Evolutionary conservation across 2,888 invertebrate genomes (phyloP).

Genomic region (Cotesia congregata): DNA sequence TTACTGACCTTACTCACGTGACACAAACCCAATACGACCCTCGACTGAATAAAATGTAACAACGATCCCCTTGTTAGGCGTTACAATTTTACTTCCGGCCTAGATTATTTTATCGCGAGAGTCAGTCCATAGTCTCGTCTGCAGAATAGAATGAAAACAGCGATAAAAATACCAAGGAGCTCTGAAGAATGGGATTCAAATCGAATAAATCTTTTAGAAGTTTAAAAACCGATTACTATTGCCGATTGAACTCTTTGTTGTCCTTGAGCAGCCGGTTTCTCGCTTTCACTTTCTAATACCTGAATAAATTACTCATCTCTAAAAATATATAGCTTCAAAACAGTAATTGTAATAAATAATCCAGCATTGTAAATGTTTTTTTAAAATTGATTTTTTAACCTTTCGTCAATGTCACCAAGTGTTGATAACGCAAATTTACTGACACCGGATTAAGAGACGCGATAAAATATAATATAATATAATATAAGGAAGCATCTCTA

Average conservation of each 20-base stretch:
- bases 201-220: too few species aligned
- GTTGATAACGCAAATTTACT: not conserved
- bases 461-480: not conserved
- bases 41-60: slow-evolving; percentile 30
- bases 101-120: not conserved
- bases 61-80: not conserved
- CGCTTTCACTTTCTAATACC: too few species aligned
- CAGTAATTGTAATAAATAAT: not conserved
- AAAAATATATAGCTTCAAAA: not conserved
- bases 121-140: not conserved
- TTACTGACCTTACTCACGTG: slow-evolving; percentile 39
- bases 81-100: not conserved
- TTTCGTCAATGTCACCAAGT: not conserved
- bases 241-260: too few species aligned
- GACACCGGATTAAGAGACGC: not conserved
- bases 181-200: too few species aligned
- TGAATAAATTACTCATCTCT: not conserved
- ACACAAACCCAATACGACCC: slow-evolving; percentile 32
- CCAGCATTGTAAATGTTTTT: not conserved
- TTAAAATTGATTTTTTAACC: not conserved
- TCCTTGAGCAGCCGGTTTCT: too few species aligned
- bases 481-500: not conserved
- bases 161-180: too few species aligned
- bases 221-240: too few species aligned
- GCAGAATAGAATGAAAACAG: too few species aligned